Evolutionary conservation across 1,140 invertebrate genomes (phyloP).

Genomic region (Papilio polyxenes): DNA sequence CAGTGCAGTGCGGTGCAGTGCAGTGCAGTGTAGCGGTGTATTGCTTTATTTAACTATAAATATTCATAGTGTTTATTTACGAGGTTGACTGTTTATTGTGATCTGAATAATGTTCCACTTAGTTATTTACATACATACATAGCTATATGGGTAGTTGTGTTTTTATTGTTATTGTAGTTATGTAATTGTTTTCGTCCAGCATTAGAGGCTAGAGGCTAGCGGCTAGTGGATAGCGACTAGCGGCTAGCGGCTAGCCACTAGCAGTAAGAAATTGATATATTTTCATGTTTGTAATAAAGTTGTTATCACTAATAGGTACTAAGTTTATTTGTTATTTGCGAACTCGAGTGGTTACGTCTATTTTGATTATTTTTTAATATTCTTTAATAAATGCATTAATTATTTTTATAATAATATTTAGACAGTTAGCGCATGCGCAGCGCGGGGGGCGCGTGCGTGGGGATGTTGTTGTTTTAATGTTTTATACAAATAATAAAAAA

Average conservation of each 20-base stretch:
- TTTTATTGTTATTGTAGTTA: background rate
- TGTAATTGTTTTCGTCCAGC: background rate
- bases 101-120: conserved; percentile 10
- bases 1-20: no score
- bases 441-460: background rate
- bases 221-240: background rate
- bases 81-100: background rate
- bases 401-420: conserved; percentile 17
- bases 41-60: no score
- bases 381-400: background rate
- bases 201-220: background rate
- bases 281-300: background rate
- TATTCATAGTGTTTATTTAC: background rate
- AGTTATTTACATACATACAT: background rate
- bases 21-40: no score
- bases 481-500: background rate
- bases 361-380: conserved; percentile 7
- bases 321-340: background rate
- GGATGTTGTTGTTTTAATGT: background rate
- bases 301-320: background rate
- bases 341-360: background rate
- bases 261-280: background rate
- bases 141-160: background rate
- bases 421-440: background rate
- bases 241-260: background rate